Evolutionary conservation across 2,113 vertebrate genomes (phyloP).

Genomic region (Rhea americana): DNA sequence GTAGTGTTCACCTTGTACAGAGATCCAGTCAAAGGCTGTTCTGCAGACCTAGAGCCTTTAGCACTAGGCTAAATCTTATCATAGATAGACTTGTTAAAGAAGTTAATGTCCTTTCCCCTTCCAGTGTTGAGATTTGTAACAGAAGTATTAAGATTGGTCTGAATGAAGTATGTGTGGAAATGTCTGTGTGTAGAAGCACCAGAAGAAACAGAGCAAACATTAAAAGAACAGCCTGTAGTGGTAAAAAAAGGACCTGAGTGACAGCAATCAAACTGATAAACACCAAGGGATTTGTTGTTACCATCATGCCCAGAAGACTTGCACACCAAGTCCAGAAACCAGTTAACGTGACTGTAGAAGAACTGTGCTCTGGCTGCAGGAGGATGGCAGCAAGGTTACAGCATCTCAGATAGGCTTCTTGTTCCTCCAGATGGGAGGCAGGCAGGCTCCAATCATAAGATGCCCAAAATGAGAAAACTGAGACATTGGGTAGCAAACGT

Average conservation of each 20-base stretch:
- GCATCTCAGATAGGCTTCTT: not conserved
- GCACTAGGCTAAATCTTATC: not conserved
- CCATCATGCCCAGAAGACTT: not conserved
- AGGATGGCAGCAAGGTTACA: not conserved
- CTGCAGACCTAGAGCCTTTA: no score
- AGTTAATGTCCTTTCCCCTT: not conserved
- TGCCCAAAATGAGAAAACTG: not conserved
- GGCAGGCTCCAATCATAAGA: not conserved
- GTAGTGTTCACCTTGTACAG: not conserved
- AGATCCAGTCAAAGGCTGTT: not conserved
- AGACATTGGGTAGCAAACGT: not conserved
- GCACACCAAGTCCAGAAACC: not conserved
- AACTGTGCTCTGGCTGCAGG: not conserved
- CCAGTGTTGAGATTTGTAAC: not conserved
- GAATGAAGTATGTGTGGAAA: not conserved
- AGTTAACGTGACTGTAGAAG: not conserved
- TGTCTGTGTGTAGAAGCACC: not conserved
- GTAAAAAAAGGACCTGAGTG: not conserved
- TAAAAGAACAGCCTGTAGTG: not conserved
- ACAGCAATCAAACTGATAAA: not conserved
- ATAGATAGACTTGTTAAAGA: not conserved
- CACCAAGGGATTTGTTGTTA: not conserved
- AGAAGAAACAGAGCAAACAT: not conserved
- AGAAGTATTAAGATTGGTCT: not conserved
- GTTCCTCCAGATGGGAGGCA: not conserved